Base-by-base conservation (phyloP, 2,797 vertebrate genomes). In the Triplophysa yarkandensis region DNA sequence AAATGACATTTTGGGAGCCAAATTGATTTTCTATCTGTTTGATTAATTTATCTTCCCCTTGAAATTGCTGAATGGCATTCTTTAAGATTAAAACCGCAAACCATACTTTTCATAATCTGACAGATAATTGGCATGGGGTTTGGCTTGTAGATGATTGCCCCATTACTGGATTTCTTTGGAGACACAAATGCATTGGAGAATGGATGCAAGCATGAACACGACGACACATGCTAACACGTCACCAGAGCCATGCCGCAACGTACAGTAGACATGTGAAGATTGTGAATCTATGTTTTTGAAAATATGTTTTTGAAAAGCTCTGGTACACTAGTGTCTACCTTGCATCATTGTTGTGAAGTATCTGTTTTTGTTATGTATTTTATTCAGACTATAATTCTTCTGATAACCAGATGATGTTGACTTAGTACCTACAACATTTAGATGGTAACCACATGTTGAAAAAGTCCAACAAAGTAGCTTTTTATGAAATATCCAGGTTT, bases 11-110 rank as follows among this genome's bases (percentile, higher is more conserved):
- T 82, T 64, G 80, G 77, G 80, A 80, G 68, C 83, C 83, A 80
- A 84, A 91, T 91, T 88, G 89, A 91, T 91, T 91, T 89, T 89
- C 88, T 87, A 87, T 87, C 86, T 81, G 84, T 89, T 84, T 91
- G 90, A 92, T 92, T 91, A 91, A 91, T 91, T 91, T 88, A 87
- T 90, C 84, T 81, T 86, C 81, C 79, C 83, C 85, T 91, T 85
- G 84, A 86, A 87, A 87, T 79, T 79, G 86, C 85, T 88, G 88
- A 90, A 86, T 85, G 85, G 83, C 88, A 86, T 88, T 89, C 84
- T 82, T 79, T 63, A 19, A 86, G 86, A 92, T 89, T 88, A 89
- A 89, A 90, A 88, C 84, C 81, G 81, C 84, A 88, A 88, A 88
- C 85, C 82, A 80, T 67, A 82, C 87, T 87, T 85, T 87, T 89